Conservation (phyloP, 2,797 vertebrate species). For the Salarias fasciatus region DNA sequence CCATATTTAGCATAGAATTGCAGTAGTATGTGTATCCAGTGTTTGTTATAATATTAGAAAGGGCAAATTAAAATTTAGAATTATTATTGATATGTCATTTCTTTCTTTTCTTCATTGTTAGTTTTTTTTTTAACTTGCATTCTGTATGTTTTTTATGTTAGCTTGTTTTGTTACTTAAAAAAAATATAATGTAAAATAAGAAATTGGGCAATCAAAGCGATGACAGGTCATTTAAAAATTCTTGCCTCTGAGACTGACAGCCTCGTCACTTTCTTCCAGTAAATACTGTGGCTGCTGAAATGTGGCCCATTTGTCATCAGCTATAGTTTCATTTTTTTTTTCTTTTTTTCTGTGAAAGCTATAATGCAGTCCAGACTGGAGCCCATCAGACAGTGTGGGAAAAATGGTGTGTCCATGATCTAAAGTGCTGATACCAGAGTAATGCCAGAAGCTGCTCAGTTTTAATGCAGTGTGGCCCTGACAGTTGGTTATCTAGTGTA, state of each 20-base stretch:
- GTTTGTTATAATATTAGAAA: no score
- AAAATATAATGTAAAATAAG: neutral
- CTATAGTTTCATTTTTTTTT: slow-evolving; percentile 35
- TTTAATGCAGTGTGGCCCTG: slow-evolving; percentile 70
- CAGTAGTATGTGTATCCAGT: no score
- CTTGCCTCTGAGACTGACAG: slow-evolving; percentile 11
- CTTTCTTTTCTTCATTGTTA: no score
- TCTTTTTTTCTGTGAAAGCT: slow-evolving; percentile 40
- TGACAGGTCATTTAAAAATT: slow-evolving; percentile 4
- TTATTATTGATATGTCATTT: no score
- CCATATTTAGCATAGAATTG: no score
- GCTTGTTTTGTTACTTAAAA: neutral
- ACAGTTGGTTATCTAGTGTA: slow-evolving; percentile 55
- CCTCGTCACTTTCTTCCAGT: slow-evolving; percentile 10
- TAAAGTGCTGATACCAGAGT: slow-evolving; percentile 70
- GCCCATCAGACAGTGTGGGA: slow-evolving; percentile 37
- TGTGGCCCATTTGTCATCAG: slow-evolving; percentile 29
- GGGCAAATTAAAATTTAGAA: no score
- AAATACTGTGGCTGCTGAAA: neutral
- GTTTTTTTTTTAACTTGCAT: no score
- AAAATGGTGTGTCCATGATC: slow-evolving; percentile 54
- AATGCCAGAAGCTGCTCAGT: slow-evolving; percentile 50
- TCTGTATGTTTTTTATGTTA: neutral
- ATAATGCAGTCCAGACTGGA: slow-evolving; percentile 25
- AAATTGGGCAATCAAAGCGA: neutral